phyloP scores from a whole-genome alignment of 2,888 invertebrate species.

The Mesorhabditis belari region DNA sequence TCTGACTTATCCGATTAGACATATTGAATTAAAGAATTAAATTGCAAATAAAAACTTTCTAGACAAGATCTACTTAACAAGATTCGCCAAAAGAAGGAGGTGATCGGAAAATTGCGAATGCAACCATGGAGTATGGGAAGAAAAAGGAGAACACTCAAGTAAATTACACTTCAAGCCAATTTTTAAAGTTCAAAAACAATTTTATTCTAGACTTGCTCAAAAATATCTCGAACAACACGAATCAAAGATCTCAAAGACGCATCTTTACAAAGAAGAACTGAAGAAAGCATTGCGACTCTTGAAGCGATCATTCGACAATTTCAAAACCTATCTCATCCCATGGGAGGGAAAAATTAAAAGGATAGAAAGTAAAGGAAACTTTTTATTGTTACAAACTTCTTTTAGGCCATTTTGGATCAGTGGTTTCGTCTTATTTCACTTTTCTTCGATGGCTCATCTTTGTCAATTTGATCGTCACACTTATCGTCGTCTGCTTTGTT shows the following conservation, averaged over 20 bases:
- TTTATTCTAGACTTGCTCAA: constrained; percentile 52
- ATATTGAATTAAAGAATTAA: background rate
- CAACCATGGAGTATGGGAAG: constrained; percentile 55
- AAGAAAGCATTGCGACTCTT: constrained; percentile 57
- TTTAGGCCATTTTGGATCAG: constrained; percentile 84
- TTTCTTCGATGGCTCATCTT: constrained; percentile 93
- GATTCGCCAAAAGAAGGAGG: constrained; percentile 55
- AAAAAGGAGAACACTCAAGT: constrained; percentile 53
- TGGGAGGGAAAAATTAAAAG: constrained; percentile 93
- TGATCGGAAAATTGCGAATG: constrained; percentile 53
- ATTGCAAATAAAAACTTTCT: background rate
- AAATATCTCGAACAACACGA: constrained; percentile 55
- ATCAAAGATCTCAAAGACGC: constrained; percentile 52
- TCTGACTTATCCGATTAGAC: too few species aligned
- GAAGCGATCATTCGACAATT: constrained; percentile 72
- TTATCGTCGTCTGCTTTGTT: constrained; percentile 79
- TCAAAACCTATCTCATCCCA: constrained; percentile 78
- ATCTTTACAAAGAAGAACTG: constrained; percentile 54
- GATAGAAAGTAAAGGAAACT: constrained; percentile 68
- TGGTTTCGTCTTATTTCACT: constrained; percentile 95
- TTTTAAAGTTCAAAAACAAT: background rate
- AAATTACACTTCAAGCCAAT: background rate
- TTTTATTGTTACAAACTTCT: background rate
- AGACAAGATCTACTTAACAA: constrained; percentile 48
- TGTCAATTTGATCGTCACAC: constrained; percentile 82